These are phyloP conservation scores for Centruroides sculpturatus DNA, from an alignment of 1,140 invertebrate genomes.

Conservation along the genomic window DNA sequence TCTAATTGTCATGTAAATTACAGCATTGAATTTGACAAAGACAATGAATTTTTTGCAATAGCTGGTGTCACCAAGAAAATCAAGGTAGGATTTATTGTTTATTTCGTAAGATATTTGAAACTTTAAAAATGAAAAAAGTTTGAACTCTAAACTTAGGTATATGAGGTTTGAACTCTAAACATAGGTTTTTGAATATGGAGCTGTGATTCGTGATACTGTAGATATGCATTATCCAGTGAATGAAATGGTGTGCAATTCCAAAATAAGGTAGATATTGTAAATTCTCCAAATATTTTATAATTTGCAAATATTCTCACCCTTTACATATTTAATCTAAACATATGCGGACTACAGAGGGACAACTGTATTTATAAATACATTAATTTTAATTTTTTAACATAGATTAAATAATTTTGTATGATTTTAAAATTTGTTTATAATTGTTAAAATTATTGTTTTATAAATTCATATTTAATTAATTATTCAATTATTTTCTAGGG, in stretches of 20 bases:
- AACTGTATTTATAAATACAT: too few species aligned
- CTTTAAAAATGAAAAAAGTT: not conserved
- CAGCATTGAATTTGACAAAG: slow-evolving; percentile 93
- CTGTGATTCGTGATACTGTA: slow-evolving; percentile 63
- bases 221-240: slow-evolving; percentile 84
- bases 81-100: slow-evolving; percentile 47
- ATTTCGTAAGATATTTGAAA: not conserved
- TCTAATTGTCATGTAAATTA: too few species aligned
- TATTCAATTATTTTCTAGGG: too few species aligned
- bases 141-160: slow-evolving; percentile 2
- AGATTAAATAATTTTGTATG: too few species aligned
- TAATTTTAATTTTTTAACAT: too few species aligned
- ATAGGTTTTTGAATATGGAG: slow-evolving; percentile 60
- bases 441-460: not conserved
- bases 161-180: slow-evolving; percentile 5
- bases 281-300: not conserved
- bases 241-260: slow-evolving; percentile 86
- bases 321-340: not conserved
- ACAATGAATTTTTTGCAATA: slow-evolving; percentile 91
- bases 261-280: slow-evolving; percentile 44
- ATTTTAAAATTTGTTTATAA: too few species aligned
- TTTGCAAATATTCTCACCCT: not conserved
- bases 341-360: too few species aligned
- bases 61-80: slow-evolving; percentile 92
- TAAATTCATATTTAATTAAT: too few species aligned